phyloP scores from a whole-genome alignment of 2,888 invertebrate genomes.

The Clostera curtula region DNA sequence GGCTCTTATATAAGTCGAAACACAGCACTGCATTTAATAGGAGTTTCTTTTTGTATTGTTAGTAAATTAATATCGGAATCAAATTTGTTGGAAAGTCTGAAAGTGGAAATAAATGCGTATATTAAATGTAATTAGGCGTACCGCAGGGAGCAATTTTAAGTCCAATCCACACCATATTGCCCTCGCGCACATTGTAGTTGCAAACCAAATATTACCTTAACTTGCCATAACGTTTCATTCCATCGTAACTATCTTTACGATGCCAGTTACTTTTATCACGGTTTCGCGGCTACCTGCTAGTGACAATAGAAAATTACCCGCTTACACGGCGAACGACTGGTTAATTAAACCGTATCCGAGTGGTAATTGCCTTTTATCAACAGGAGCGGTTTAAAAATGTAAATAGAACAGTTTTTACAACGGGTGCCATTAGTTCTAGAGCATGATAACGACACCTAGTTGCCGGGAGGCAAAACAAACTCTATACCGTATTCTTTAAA shows the following conservation, averaged over 20 bases:
- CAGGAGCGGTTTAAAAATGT: slow-evolving; percentile 13
- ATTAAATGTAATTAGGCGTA: too few relatives aligned
- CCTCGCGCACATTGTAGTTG: too few relatives aligned
- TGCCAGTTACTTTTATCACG: slow-evolving; percentile 34
- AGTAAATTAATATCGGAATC: too few relatives aligned
- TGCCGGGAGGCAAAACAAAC: background rate
- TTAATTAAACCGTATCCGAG: slow-evolving; percentile 37
- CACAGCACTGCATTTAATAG: too few relatives aligned
- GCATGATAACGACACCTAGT: background rate
- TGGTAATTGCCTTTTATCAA: slow-evolving; percentile 32
- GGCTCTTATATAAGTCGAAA: too few relatives aligned
- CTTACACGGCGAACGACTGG: slow-evolving; percentile 25
- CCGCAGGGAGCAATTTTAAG: background rate
- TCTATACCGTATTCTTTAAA: background rate
- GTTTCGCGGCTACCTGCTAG: slow-evolving; percentile 18
- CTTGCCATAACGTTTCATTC: background rate
- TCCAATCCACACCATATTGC: background rate
- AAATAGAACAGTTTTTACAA: slow-evolving; percentile 15
- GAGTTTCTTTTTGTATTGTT: too few relatives aligned
- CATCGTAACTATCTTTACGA: slow-evolving; percentile 29
- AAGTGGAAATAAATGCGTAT: too few relatives aligned
- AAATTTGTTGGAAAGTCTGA: too few relatives aligned
- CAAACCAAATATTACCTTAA: background rate
- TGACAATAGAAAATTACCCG: slow-evolving; percentile 29
- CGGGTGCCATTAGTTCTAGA: slow-evolving; percentile 2